Evolutionary conservation across 2,888 invertebrate species (phyloP).

Genomic region (Sympetrum striolatum): DNA sequence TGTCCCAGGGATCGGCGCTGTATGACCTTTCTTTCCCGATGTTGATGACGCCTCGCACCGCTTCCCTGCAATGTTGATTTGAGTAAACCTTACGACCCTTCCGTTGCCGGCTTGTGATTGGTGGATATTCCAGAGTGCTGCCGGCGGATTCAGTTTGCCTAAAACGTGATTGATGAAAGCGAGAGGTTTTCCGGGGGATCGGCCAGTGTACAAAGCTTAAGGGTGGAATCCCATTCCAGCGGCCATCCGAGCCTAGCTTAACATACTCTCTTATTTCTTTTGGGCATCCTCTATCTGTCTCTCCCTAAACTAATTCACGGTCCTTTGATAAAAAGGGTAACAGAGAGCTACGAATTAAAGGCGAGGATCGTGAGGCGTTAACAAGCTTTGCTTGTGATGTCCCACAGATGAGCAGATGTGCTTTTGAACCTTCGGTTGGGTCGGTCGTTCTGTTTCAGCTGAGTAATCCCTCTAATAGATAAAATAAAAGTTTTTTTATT

Average conservation of each 20-base stretch:
- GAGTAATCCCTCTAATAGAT: too few species aligned
- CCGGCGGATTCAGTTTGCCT: slow-evolving; percentile 11
- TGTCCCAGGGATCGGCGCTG: neutral
- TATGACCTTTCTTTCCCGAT: neutral
- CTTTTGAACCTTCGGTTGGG: too few species aligned
- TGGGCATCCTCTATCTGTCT: neutral
- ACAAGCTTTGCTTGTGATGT: too few species aligned
- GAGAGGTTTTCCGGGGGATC: neutral
- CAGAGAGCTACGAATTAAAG: too few species aligned
- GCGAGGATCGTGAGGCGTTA: too few species aligned
- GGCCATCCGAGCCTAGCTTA: neutral
- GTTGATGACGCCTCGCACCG: neutral
- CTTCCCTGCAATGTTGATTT: neutral
- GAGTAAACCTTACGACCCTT: slow-evolving; percentile 26
- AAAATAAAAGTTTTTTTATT: too few species aligned
- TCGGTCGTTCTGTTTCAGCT: too few species aligned
- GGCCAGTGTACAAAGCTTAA: neutral
- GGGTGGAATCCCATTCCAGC: neutral
- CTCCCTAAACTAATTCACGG: neutral
- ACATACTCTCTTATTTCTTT: neutral
- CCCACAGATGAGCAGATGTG: too few species aligned
- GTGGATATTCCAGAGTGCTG: slow-evolving; percentile 4
- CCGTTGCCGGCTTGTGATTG: slow-evolving; percentile 13
- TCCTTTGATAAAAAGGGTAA: neutral
- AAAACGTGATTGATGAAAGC: slow-evolving; percentile 40